Evolutionary conservation across 2,888 invertebrate species (phyloP).

Genomic region (Eremobia ochroleuca): DNA sequence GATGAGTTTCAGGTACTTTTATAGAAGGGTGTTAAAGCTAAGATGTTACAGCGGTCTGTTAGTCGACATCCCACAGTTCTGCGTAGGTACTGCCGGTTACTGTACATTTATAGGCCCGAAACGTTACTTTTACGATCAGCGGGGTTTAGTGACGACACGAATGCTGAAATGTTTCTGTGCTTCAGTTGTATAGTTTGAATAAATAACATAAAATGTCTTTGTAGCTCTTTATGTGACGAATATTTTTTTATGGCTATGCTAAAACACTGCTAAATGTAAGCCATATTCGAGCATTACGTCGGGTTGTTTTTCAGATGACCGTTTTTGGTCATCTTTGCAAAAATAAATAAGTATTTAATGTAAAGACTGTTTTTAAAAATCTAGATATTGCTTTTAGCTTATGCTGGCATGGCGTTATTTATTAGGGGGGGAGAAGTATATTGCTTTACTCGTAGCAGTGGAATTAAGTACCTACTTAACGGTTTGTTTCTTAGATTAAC

Average conservation of each 20-base stretch:
- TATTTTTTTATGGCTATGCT: slow-evolving; percentile 23
- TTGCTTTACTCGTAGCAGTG: neutral
- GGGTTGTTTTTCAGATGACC: neutral
- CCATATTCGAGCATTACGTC: neutral
- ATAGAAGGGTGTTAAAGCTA: slow-evolving; percentile 40
- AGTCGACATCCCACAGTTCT: slow-evolving; percentile 39
- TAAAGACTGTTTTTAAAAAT: neutral
- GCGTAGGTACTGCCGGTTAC: slow-evolving; percentile 35
- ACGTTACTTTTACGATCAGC: slow-evolving; percentile 63
- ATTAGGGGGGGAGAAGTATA: neutral
- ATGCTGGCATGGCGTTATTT: too few relatives aligned
- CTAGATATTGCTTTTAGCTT: neutral
- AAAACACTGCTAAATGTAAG: slow-evolving; percentile 19
- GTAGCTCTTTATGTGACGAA: slow-evolving; percentile 9
- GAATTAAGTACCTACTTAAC: neutral
- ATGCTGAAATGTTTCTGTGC: slow-evolving; percentile 28
- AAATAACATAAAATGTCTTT: slow-evolving; percentile 43
- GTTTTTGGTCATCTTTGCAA: neutral
- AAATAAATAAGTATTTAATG: neutral
- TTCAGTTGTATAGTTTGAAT: slow-evolving; percentile 38
- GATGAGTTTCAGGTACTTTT: slow-evolving; percentile 45
- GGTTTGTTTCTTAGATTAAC: neutral
- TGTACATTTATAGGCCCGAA: slow-evolving; percentile 60
- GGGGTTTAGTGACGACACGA: slow-evolving; percentile 48
- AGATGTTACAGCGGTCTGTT: slow-evolving; percentile 41